phyloP scores from a whole-genome alignment of 2,113 vertebrate genomes.

The Spea multiplicata region DNA sequence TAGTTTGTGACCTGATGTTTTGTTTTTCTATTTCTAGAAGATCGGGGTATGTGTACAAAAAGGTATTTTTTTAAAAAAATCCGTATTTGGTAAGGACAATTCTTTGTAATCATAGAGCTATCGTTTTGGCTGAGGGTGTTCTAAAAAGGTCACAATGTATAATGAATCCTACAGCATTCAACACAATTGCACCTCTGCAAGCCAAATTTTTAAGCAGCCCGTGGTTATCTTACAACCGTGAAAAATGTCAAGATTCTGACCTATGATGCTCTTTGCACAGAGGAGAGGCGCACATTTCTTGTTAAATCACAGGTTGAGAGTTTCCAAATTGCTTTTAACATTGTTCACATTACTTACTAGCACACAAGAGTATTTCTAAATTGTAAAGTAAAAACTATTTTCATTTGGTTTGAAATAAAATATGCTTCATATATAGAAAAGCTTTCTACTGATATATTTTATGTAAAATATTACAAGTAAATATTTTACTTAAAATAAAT shows the following conservation, averaged over 20 bases:
- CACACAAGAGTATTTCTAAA: neutral
- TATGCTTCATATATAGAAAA: too few species aligned
- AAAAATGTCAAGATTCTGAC: neutral
- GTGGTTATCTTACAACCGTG: neutral
- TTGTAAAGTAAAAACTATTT: slow-evolving; percentile 16
- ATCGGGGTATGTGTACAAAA: too few species aligned
- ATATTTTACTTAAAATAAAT: neutral
- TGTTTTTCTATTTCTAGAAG: too few species aligned
- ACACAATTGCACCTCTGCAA: neutral
- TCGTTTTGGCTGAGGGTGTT: neutral
- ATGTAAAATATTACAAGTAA: too few species aligned
- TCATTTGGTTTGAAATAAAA: neutral
- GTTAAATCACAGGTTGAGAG: slow-evolving; percentile 17
- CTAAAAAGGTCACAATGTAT: neutral
- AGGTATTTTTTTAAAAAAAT: too few species aligned
- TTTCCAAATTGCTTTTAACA: slow-evolving; percentile 23
- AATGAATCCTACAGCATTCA: neutral
- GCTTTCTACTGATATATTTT: too few species aligned
- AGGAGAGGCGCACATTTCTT: neutral
- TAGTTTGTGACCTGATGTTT: too few species aligned
- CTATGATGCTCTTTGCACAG: neutral
- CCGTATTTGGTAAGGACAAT: too few species aligned
- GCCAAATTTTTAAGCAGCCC: neutral
- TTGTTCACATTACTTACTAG: slow-evolving; percentile 11
- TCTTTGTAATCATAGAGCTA: too few species aligned